Evolutionary conservation across 2,113 vertebrate genomes (phyloP), one percentile per base, ranked within the genome.

Genomic region (Cacatua alba): DNA sequence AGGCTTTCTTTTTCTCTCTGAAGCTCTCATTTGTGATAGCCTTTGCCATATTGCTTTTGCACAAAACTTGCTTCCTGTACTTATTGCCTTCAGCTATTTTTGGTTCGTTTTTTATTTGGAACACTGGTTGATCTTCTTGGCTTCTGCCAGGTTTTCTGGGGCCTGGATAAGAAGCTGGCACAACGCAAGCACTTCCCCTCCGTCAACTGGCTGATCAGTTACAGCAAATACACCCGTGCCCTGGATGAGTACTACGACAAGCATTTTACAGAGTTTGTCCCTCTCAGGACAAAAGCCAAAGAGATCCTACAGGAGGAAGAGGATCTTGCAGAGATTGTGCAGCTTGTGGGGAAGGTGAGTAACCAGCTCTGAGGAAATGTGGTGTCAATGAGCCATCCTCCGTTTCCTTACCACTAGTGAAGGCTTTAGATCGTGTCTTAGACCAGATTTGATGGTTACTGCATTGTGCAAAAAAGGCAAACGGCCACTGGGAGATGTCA

Each of bases 151-250:
- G 99, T 99, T 55, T 99, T 99, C 97, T 99, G 99, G 99, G 99
- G 99, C 96, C 97, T 99, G 97, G 99, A 99, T 98, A 99, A 99
- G 98, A 99, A 99, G 95, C 97, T 99, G 96, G 99, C 99, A 60
- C 99, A 99, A 94, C 99, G 99, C 92, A 99, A 99, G 95, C 99
- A 99, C 96, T 99, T 99, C 92, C 99, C 99, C 2, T 99, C 99
- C 7, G 99, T 99, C 69, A 99, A 99, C 94, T 99, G 99, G 99
- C 98, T 99, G 67, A 99, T 99, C 98, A 99, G 99, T 97, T 99
- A 99, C 98, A 99, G 99, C 97, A 99, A 99, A 94, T 99, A 99
- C 95, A 99, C 98, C 0, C 98, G 99, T 24, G 99, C 99, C 10
- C 97, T 99, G 92, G 99, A 99, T 0, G 99, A 99, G 94, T 99